Evolutionary conservation across 2,797 vertebrate species (phyloP), one percentile per base, ranked within the genome.

Genomic region (Nyctibius grandis): DNA sequence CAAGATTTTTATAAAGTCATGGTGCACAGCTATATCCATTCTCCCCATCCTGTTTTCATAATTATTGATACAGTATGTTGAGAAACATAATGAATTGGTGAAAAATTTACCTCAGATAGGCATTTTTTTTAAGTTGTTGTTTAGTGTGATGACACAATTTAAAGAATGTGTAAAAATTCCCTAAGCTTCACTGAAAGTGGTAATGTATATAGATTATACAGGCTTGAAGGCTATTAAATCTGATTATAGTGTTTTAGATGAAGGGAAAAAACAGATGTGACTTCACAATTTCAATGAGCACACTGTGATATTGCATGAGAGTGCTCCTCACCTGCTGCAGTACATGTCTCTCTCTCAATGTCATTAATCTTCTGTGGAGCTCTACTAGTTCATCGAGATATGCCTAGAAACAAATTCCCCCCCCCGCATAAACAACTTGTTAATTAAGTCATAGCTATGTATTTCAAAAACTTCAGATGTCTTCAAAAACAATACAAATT

Each of bases 371-470:
- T 98, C 99, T 99, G 98, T 99, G 99, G 78, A 99, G 99, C 83
- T 99, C 99, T 97, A 99, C 99, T 97, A 99, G 98, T 97, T 99
- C 99, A 88, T 99, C 99, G 84, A 99, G 98, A 97, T 99, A 99
- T 6, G 98, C 99, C 99, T 99, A 95, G 65, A 97, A 98, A 97
- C 6, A 97, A 97, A 89, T 54, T 8, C 45, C 79, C 54, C 45
- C 83, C 89, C 81, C 61, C n/a, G n/a, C 48, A 88, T 16, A 93
- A 87, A 93, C 22, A 95, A 57, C 50, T 95, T 89, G 91, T 96
- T 95, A 97, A 93, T 90, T 63, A 91, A 69, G 74, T 57, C 9
- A n/a, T 9, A 92, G 42, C 40, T 81, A 34, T 33, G 15, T 31
- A 89, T 45, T 93, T 77, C 0, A 87, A 60, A 88, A 87, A 76